Conservation (phyloP, 2,113 vertebrate genomes). For the Eudyptes chrysolophus region DNA sequence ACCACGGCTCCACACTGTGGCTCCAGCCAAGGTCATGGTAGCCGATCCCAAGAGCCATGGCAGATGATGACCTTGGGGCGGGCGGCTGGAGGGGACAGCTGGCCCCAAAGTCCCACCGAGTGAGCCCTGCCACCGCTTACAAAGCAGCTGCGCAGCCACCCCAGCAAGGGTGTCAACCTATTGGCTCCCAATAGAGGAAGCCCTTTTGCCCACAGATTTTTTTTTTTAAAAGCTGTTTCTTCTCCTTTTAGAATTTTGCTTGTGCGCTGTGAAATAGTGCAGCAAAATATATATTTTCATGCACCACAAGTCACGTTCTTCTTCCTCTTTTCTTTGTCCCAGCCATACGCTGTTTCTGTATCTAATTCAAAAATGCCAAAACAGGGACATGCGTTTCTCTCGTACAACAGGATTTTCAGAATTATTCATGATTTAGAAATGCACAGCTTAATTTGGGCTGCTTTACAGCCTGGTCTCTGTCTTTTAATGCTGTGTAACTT, state of each 20-base stretch:
- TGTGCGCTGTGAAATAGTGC: not conserved
- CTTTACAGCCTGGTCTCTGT: slow-evolving; percentile 3
- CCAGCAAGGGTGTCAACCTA: not conserved
- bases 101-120: not conserved
- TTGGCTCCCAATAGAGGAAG: not conserved
- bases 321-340: slow-evolving; percentile 12
- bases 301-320: not conserved
- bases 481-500: slow-evolving; percentile 20
- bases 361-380: not conserved
- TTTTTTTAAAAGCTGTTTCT: not conserved
- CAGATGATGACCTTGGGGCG: fast-evolving
- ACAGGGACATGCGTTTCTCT: not conserved
- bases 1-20: fast-evolving
- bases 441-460: slow-evolving; percentile 18
- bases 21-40: fast-evolving
- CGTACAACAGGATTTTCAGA: not conserved
- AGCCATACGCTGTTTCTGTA: fast-evolving
- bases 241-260: not conserved
- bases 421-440: slow-evolving; percentile 45
- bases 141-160: not conserved
- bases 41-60: fast-evolving
- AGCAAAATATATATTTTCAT: not conserved
- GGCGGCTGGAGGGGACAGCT: not conserved
- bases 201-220: not conserved
- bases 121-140: not conserved